phyloP scores from a whole-genome alignment of 2,888 invertebrate species.

The Cephus runcator region DNA sequence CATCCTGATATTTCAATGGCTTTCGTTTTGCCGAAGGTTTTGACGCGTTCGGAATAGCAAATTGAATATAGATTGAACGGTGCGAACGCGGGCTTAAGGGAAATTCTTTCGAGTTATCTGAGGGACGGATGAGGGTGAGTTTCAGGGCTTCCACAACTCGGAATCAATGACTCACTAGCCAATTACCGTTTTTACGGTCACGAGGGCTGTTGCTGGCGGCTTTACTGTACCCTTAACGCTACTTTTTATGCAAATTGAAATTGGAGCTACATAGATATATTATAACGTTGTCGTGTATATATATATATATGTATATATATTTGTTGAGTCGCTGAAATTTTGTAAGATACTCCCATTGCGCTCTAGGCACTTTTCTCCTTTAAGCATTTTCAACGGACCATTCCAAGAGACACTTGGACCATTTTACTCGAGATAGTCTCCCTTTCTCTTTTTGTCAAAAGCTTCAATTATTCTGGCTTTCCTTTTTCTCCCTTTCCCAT shows the following conservation, averaged over 20 bases:
- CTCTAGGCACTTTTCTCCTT: background rate
- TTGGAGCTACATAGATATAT: constrained; percentile 4
- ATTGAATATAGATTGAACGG: constrained; percentile 5
- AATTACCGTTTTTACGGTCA: constrained; percentile 49
- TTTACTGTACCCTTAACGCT: constrained; percentile 13
- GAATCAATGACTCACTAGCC: constrained; percentile 54
- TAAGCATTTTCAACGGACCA: background rate
- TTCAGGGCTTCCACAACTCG: constrained; percentile 20
- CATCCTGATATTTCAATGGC: background rate
- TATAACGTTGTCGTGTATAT: background rate
- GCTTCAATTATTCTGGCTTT: background rate
- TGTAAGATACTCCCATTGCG: background rate
- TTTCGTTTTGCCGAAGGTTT: background rate
- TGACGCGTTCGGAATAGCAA: background rate
- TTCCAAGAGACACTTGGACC: background rate
- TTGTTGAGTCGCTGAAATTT: background rate
- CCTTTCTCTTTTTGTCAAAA: background rate
- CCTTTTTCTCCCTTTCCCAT: constrained; percentile 7
- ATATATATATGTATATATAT: too few species aligned
- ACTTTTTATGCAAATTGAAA: constrained; percentile 54
- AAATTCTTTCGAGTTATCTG: constrained; percentile 29
- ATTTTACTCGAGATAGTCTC: background rate
- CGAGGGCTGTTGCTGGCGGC: constrained; percentile 10
- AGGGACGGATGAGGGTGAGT: constrained; percentile 1
- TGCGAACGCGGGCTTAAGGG: constrained; percentile 22